Base-by-base conservation (phyloP, 2,888 invertebrate genomes). In the Archips crataeganus region DNA sequence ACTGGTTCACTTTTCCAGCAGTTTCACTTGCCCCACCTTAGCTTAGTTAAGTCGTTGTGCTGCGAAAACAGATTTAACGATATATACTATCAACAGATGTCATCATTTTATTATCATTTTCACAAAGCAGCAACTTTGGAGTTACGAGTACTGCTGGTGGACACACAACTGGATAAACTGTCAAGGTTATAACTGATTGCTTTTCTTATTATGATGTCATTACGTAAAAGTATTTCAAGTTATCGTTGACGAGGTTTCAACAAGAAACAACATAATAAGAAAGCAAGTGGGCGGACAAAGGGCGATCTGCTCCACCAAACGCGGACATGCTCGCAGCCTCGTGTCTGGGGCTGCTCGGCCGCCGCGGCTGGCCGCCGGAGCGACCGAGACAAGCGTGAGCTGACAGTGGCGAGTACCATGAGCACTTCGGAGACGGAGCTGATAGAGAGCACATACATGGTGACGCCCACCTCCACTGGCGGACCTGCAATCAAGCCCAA, bases 361-460 rank as follows among this genome's bases (percentile, higher is more conserved):
- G 90, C 87, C 81, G 86, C 87, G 88, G 87, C 90, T 87, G 23
- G 80, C 81, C 85, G 80, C 87, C 87, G 85, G 78, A 84, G 87
- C 88, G 90, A 89, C 90, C 91, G 91, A 91, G 91, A 84, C 90
- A 91, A 91, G 90, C 90, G 89, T 87, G 87, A 90, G 92, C 93
- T 95, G 95, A 90, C 87, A 89, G 85, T 86, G 89, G 87, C 92
- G 94, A 93, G 94, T 97, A 98, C 98, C 98, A 98, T 99, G 96
- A 98, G 97, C 95, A 98, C 98, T 97, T 99, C 99, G 95, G 98
- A 98, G 95, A 99, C 98, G 95, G 98, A 98, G 96, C 98, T 98
- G 97, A 99, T 99, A 96, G 98, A 98, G 95, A 98, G 97, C 95
- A 99, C 98, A 96, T 98, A 98, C 97, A 99, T 98, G 95, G 98